phyloP scores from a whole-genome alignment of 2,888 invertebrate genomes.

The Drosophila histrio region DNA sequence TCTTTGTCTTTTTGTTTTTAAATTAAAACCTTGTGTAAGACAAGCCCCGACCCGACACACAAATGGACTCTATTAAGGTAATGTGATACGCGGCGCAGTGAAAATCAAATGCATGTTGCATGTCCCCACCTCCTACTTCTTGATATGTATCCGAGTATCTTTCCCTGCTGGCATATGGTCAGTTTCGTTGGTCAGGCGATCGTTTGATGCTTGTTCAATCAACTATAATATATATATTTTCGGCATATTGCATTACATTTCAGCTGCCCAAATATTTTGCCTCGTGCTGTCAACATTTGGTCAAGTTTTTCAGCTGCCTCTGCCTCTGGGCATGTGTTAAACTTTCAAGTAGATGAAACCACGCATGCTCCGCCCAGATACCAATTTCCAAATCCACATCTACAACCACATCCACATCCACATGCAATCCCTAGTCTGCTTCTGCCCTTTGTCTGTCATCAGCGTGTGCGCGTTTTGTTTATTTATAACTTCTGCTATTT shows the following conservation, averaged over 20 bases:
- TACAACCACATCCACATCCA: not conserved
- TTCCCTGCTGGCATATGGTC: constrained; percentile 56
- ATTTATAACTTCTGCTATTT: constrained; percentile 67
- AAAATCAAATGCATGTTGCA: constrained; percentile 51
- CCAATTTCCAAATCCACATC: not conserved
- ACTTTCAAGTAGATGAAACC: constrained; percentile 11
- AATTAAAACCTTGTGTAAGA: constrained; percentile 22
- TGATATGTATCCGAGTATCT: constrained; percentile 38
- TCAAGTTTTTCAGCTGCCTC: constrained; percentile 36
- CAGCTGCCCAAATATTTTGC: constrained; percentile 73
- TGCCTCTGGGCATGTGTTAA: constrained; percentile 10
- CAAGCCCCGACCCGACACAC: constrained; percentile 12
- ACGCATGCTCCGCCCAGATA: constrained; percentile 18
- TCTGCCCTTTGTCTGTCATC: constrained; percentile 61
- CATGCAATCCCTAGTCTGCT: constrained; percentile 10
- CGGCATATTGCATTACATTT: constrained; percentile 10
- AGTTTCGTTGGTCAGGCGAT: constrained; percentile 29
- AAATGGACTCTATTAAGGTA: constrained; percentile 62
- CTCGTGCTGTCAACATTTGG: constrained; percentile 42
- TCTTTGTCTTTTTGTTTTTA: constrained; percentile 10
- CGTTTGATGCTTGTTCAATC: constrained; percentile 19
- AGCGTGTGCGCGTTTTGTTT: constrained; percentile 55
- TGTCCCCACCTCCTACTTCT: not conserved
- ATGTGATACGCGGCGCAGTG: constrained; percentile 55
- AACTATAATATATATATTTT: constrained; percentile 12